Evolutionary conservation across 2,113 vertebrate species (phyloP).

Genomic region (Brachyhypopomus occidentalis): DNA sequence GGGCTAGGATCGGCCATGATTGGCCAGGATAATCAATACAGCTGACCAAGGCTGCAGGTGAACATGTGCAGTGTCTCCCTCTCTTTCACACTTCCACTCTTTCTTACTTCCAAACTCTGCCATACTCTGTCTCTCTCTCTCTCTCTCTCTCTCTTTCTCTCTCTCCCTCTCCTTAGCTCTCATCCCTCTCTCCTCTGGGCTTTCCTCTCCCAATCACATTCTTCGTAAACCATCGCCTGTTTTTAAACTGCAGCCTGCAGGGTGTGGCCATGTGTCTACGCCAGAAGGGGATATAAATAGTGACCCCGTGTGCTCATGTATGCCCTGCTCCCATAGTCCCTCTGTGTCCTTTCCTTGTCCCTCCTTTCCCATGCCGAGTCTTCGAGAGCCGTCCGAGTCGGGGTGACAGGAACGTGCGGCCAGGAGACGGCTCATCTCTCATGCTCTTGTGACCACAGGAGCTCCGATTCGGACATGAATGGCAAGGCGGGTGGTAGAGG

Average conservation of each 20-base stretch:
- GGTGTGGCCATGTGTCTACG: constrained; percentile 53
- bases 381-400: constrained; percentile 23
- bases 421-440: constrained; percentile 26
- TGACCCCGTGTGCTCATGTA: constrained; percentile 33
- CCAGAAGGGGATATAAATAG: constrained; percentile 59
- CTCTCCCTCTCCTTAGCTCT: constrained; percentile 1
- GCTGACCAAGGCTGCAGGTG: constrained; percentile 35
- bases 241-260: constrained; percentile 58
- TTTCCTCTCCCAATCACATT: constrained; percentile 47
- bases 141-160: background rate
- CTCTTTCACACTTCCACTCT: too few species aligned
- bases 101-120: too few species aligned
- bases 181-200: background rate
- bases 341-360: constrained; percentile 14
- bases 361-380: background rate
- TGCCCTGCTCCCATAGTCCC: constrained; percentile 44
- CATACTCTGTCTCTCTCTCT: background rate
- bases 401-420: background rate
- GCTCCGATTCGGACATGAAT: constrained; percentile 83
- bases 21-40: constrained; percentile 46
- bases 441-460: constrained; percentile 55
- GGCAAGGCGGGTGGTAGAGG: constrained; percentile 76
- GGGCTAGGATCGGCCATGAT: constrained; percentile 7
- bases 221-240: constrained; percentile 49
- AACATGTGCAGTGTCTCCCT: constrained; percentile 9